Conservation (phyloP, 64 coral and sea anemone species). For the Porites australiensis region DNA sequence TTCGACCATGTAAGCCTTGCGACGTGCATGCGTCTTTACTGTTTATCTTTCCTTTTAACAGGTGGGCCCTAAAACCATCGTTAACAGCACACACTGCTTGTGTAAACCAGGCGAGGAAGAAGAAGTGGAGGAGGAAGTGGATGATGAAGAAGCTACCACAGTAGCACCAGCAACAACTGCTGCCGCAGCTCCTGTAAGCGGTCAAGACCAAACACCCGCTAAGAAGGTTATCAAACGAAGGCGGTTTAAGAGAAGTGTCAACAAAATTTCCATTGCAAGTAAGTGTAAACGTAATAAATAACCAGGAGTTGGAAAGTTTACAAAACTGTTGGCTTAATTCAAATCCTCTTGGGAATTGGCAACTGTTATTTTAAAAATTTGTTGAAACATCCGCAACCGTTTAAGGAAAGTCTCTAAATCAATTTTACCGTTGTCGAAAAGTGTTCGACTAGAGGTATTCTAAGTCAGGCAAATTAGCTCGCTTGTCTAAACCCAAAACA, state of each 20-base stretch:
- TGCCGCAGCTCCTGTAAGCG: background rate
- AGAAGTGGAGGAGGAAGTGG: conserved; percentile 59
- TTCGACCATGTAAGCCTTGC: too few species aligned
- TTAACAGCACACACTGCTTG: conserved; percentile 85
- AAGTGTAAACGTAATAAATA: background rate
- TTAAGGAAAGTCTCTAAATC: too few species aligned
- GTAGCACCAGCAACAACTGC: background rate
- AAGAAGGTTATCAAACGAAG: conserved; percentile 48
- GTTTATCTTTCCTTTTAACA: background rate
- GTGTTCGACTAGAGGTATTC: too few species aligned
- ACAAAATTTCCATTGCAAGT: conserved; percentile 87
- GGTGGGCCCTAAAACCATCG: conserved; percentile 90
- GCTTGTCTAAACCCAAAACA: too few species aligned
- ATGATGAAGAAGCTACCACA: conserved; percentile 39
- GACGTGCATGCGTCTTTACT: background rate
- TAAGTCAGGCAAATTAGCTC: too few species aligned
- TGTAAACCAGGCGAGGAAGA: conserved; percentile 87
- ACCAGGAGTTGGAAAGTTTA: background rate
- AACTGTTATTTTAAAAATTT: too few species aligned
- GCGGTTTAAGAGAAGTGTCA: conserved; percentile 71
- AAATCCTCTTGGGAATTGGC: too few species aligned
- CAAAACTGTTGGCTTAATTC: too few species aligned
- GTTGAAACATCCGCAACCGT: too few species aligned
- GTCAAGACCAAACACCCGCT: background rate
- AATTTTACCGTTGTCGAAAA: too few species aligned